Evolutionary conservation across 2,888 invertebrate genomes (phyloP).

Genomic region (Stenodema calcarata): DNA sequence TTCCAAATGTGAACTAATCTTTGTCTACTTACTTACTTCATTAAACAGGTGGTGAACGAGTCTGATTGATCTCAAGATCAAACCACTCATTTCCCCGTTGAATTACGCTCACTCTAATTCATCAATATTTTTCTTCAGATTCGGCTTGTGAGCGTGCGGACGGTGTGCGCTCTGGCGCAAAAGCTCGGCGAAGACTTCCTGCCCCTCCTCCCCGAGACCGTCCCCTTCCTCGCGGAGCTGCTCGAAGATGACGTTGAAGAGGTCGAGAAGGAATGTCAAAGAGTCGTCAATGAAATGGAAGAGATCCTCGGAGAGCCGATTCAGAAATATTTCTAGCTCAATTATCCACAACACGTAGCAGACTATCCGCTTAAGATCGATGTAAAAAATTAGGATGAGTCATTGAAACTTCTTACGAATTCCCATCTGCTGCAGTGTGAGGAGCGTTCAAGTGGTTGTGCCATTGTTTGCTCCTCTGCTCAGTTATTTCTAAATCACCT

Average conservation of each 20-base stretch:
- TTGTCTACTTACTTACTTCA: background rate
- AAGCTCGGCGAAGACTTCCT: slow-evolving; percentile 89
- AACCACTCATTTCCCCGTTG: too few relatives aligned
- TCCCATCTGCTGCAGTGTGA: too few relatives aligned
- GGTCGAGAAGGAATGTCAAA: slow-evolving; percentile 81
- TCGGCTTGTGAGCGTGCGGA: slow-evolving; percentile 74
- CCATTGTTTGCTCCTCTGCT: too few relatives aligned
- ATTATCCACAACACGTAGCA: too few relatives aligned
- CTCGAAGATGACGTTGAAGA: slow-evolving; percentile 86
- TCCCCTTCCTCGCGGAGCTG: slow-evolving; percentile 91
- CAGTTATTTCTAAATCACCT: too few relatives aligned
- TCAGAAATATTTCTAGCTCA: slow-evolving; percentile 79
- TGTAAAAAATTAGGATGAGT: too few relatives aligned
- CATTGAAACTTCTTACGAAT: too few relatives aligned
- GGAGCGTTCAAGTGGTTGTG: too few relatives aligned
- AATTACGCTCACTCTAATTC: too few relatives aligned
- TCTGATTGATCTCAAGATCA: too few relatives aligned
- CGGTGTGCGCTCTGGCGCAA: slow-evolving; percentile 78
- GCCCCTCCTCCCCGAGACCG: slow-evolving; percentile 87
- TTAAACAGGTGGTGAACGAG: too few relatives aligned
- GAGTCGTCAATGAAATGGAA: slow-evolving; percentile 83
- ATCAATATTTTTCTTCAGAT: slow-evolving; percentile 60
- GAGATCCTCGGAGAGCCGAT: slow-evolving; percentile 87
- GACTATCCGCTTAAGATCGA: too few relatives aligned
- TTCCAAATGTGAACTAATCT: background rate